Base-by-base conservation (phyloP, 2,888 invertebrate genomes). In the Suillia variegata region DNA sequence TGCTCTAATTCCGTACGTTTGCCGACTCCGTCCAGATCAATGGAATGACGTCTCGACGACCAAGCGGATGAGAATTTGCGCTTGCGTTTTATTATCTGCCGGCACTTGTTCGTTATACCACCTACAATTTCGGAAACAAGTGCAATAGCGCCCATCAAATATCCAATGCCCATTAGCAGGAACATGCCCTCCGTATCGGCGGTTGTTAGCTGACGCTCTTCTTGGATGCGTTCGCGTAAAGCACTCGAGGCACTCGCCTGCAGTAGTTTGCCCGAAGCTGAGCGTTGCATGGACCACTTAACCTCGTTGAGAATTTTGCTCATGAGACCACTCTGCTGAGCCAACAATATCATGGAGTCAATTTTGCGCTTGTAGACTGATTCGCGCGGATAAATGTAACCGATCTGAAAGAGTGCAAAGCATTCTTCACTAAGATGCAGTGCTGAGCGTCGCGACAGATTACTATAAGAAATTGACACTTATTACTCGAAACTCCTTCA, bases 101-200 rank as follows among this genome's bases (percentile, higher is more conserved):
- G 75, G 67, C 88, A 89, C 68, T 85, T 84, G 69, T 85, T 86
- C 0, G 88, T 83, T 62, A 88, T 88, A 2, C 90, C 89, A 18
- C 89, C 89, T 71, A 90, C 86, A 82, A 87, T 88, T 82, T 92
- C 92, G 0, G 89, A 87, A 13, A 88, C 68, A 10, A 92, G 80
- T 2, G 87, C 86, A 2, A 86, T 81, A 0, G 84, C 85, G 3
- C 88, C 91, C 22, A 89, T 73, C 0, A 89, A 72, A 73, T 89
- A 89, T 0, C 93, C 93, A 45, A 87, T 85, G 4, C 84, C 89
- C 66, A 92, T 83, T 1, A 93, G 83, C 2, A 92, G 79, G 73
- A 92, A 92, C 90, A 92, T 92, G 10, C 93, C 93, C 80, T 91
- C 91, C 0, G 91, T 91, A 64, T 93, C 93, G 70, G 90, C 91